Conservation (phyloP, 2,888 invertebrate species). For the Apocheima hispidaria region DNA sequence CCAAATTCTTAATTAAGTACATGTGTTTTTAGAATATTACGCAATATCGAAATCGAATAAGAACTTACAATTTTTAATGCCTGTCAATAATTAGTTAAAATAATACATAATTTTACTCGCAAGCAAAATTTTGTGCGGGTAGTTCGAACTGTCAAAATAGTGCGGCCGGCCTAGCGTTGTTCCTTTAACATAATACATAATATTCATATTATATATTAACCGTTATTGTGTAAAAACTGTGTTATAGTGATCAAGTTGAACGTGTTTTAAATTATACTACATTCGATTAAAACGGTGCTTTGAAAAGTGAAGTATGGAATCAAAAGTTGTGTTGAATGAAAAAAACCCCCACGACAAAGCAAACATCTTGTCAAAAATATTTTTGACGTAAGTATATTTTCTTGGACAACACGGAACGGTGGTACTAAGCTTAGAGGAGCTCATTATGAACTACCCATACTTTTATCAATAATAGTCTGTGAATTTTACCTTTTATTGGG, state of each 20-base stretch:
- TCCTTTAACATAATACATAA: not conserved
- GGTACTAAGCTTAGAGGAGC: too few relatives aligned
- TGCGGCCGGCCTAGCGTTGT: conserved; percentile 6
- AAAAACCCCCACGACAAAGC: conserved; percentile 87
- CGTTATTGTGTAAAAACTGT: conserved; percentile 2
- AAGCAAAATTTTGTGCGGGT: conserved; percentile 2
- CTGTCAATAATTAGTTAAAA: not conserved
- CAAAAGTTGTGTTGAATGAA: conserved; percentile 86
- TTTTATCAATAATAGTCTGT: too few relatives aligned
- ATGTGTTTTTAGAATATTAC: conserved; percentile 48
- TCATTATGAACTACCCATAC: too few relatives aligned
- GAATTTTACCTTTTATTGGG: too few relatives aligned
- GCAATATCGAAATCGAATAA: conserved; percentile 42
- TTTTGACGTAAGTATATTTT: conserved; percentile 88
- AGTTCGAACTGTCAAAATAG: conserved; percentile 1
- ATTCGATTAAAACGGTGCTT: conserved; percentile 17
- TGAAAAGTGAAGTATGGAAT: conserved; percentile 81
- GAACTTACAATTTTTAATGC: conserved; percentile 1
- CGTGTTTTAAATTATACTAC: conserved; percentile 14
- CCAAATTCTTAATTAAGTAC: conserved; percentile 11
- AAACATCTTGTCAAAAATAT: conserved; percentile 86
- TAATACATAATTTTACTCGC: not conserved
- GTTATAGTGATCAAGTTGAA: conserved; percentile 7
- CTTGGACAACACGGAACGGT: too few relatives aligned
- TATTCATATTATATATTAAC: not conserved